Base-by-base conservation (phyloP, 35 echinoderm and acorn worm species). In the Anneissia japonica region DNA sequence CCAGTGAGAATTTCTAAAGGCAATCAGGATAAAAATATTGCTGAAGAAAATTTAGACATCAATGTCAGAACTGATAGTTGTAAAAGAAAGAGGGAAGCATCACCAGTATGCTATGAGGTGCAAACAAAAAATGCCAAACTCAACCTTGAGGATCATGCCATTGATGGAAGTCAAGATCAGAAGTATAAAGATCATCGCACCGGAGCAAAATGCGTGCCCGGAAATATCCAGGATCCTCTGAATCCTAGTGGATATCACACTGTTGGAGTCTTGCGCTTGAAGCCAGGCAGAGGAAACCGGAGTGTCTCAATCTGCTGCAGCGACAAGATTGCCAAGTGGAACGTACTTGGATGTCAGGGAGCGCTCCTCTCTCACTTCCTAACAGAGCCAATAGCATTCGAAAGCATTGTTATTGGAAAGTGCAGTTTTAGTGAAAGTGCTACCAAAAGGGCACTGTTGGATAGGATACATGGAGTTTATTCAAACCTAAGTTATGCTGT, bases 291-390 rank as follows among this genome's bases (percentile, higher is more conserved):
- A 28, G 96, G 92, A n/a, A 92, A 90, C 46, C 79, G 55, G 7
- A 88, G 86, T 9, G 32, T 94, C 26, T 94, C 92, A 38, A 99
- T 99, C 92, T 94, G 89, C 9, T 99, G 96, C 72, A 99, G 96
- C 78, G 96, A 99, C 77, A 99, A 99, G 75, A 89, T 99, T 32
- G 92, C 92, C 19, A 81, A 83, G 19, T 99, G 96, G 96, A 94
- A 89, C 74, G 79, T 91, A 1, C 34, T 99, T 0, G 96, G 96
- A 2, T 91, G 74, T 14, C 96, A 99, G 88, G 96, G 96, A 46
- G 96, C 96, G 32, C 51, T 99, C 39, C 86, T 99, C 28, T 94
- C 96, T 32, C 96, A 99, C 73, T 94, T 99, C 38, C 38, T 99
- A 32, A 31, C 34, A 0, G 73, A 84, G 43, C 96, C 89, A 37